Evolutionary conservation across 2,113 vertebrate genomes (phyloP).

Genomic region (Percina caprodes): DNA sequence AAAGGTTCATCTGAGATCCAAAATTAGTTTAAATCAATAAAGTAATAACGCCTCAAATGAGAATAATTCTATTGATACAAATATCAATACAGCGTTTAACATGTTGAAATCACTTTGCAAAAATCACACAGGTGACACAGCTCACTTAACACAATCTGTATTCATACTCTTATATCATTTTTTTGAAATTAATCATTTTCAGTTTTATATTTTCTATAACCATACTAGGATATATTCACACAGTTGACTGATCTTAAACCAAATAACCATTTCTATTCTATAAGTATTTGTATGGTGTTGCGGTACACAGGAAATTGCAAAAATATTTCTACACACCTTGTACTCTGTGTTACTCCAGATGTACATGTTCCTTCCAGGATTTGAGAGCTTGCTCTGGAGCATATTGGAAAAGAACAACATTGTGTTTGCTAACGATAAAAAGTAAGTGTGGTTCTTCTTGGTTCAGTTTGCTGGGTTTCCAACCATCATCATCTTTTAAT

Average conservation of each 20-base stretch:
- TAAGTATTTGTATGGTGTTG: background rate
- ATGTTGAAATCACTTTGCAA: background rate
- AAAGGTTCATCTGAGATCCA: background rate
- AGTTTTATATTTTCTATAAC: too few species aligned
- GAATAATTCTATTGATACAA: background rate
- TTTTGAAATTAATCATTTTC: too few species aligned
- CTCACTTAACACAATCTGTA: background rate
- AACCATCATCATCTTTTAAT: background rate
- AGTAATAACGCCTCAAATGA: background rate
- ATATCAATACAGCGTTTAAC: background rate
- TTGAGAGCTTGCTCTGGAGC: conserved; percentile 81
- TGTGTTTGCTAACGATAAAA: conserved; percentile 85
- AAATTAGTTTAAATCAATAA: background rate
- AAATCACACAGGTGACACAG: background rate
- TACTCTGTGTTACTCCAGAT: conserved; percentile 73
- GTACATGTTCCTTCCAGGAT: conserved; percentile 84
- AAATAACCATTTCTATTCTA: conserved; percentile 71
- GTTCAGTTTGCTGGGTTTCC: background rate
- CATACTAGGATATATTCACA: background rate
- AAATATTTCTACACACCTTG: conserved; percentile 2
- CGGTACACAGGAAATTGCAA: conserved; percentile 12
- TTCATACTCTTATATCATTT: background rate
- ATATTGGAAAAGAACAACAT: conserved; percentile 81
- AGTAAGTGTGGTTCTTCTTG: conserved; percentile 74
- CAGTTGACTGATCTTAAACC: background rate